Conservation (phyloP, 1,140 invertebrate species). For the Chymomyza costata region DNA sequence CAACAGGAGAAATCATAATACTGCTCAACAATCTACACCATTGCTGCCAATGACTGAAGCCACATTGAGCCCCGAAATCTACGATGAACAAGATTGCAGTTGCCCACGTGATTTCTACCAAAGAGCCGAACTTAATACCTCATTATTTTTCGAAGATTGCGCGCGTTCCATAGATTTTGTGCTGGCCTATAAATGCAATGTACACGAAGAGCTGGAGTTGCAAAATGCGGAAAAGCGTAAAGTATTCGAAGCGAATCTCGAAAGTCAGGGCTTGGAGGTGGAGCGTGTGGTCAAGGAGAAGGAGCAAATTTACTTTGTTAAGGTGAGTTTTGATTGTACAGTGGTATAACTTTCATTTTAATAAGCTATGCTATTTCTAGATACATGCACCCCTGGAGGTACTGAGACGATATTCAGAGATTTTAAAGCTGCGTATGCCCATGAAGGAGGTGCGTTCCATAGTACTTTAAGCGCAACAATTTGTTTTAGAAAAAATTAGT, state of each 20-base stretch:
- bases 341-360: neutral
- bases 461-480: neutral
- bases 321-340: constrained; percentile 70
- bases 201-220: constrained; percentile 75
- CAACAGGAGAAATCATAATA: constrained; percentile 10
- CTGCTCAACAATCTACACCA: constrained; percentile 31
- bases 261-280: constrained; percentile 81
- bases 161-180: constrained; percentile 85
- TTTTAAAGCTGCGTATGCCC: constrained; percentile 95
- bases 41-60: constrained; percentile 62
- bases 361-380: constrained; percentile 72
- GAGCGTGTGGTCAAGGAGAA: constrained; percentile 80
- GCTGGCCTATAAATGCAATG: constrained; percentile 82
- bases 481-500: neutral
- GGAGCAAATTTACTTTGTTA: constrained; percentile 82
- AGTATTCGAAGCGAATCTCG: constrained; percentile 82
- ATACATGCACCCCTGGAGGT: constrained; percentile 92
- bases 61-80: constrained; percentile 18
- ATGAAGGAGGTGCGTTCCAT: constrained; percentile 85
- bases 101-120: constrained; percentile 55
- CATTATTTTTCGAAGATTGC: constrained; percentile 82
- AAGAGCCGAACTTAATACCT: constrained; percentile 73
- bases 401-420: constrained; percentile 91
- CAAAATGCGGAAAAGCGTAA: constrained; percentile 73
- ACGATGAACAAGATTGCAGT: constrained; percentile 61